Base-by-base conservation (phyloP, 64 coral and sea anemone genomes). In the Montipora efflorescens region DNA sequence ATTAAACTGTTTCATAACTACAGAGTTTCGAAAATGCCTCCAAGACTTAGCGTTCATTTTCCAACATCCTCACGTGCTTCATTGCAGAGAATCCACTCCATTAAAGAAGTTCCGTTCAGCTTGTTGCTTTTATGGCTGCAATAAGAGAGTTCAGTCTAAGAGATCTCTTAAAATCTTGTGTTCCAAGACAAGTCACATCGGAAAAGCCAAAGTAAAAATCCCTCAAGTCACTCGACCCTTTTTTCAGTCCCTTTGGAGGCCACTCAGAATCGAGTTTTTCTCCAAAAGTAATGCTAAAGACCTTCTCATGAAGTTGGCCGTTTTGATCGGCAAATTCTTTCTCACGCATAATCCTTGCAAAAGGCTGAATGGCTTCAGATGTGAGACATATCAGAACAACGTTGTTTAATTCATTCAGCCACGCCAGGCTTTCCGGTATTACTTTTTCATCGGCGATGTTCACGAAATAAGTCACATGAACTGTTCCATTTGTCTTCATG, bases 261-360 rank as follows among this genome's bases (percentile, higher is more conserved):
- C 96, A 97, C 57, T 93, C 89, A 0, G 79, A 47, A 9, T 0
- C 52, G 11, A 94, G 55, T 43, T 36, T 78, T 9, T 89, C 75
- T 19, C 96, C 96, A 66, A 97, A 97, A 0, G 96, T 87, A 8
- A 97, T 75, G n/a, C 82, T 84, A 15, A 97, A 78, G 10, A 97
- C 79, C 58, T 93, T 94, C 21, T 78, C 83, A 28, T 97, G 93
- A 20, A 97, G 92, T 84, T 83, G 25, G 10, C 75, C 81, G 23
- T 91, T 77, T 47, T 91, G 83, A 45, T 84, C 78, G 0, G 94
- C 71, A 25, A 94, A 94, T 59, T 44, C 23, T 21, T 92, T 97
- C 11, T 95, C 72, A 2, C 70, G 89, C 0, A 95, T 64, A 75
- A 89, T 82, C 4, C 74, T 79, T 44, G 58, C 72, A 12, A 97